These are phyloP conservation scores for Rhea americana DNA, from an alignment of 2,113 vertebrate species.

Conservation along the genomic window DNA sequence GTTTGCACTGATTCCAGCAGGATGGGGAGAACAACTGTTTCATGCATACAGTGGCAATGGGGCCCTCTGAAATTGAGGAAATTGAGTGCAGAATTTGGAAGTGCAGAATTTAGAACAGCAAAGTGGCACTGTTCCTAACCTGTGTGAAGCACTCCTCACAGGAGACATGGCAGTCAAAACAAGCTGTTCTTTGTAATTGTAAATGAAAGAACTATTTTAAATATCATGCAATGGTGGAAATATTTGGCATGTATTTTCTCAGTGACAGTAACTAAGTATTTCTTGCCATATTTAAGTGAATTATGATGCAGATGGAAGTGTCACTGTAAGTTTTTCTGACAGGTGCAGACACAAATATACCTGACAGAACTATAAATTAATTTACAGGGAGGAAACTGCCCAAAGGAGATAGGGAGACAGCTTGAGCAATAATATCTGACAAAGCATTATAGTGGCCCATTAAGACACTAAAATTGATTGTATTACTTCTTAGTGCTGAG, in stretches of 20 bases:
- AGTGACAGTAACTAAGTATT: not conserved
- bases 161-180: not conserved
- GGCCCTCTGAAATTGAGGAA: not conserved
- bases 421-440: not conserved
- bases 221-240: not conserved
- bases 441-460: not conserved
- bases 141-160: not conserved
- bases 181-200: not conserved
- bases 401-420: not conserved
- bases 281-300: not conserved
- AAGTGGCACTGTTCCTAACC: not conserved
- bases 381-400: not conserved
- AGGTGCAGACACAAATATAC: not conserved
- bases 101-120: not conserved
- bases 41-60: not conserved
- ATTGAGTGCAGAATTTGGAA: not conserved
- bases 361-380: constrained; percentile 7
- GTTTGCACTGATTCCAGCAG: not conserved
- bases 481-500: not conserved
- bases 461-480: not conserved
- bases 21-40: not conserved
- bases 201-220: not conserved
- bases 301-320: not conserved
- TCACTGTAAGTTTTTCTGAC: not conserved
- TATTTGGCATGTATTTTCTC: not conserved